Conservation (phyloP, 2,113 vertebrate species). For the Cyanistes caeruleus region DNA sequence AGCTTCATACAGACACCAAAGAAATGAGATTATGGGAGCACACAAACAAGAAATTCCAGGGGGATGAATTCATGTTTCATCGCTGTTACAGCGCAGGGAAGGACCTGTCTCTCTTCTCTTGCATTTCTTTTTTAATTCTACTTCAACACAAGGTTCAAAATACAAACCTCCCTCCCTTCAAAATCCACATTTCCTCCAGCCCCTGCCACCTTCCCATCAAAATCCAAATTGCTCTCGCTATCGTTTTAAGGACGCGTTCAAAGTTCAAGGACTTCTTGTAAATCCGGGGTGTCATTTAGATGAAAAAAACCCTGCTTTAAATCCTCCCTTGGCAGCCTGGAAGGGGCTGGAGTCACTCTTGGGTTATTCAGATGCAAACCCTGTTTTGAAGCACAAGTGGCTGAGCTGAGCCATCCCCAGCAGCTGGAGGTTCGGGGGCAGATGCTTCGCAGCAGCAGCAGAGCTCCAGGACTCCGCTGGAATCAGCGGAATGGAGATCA, state of each 20-base stretch:
- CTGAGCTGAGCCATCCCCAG: constrained; percentile 41
- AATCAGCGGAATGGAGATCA: constrained; percentile 37
- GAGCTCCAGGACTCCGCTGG: neutral
- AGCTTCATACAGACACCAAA: constrained; percentile 58
- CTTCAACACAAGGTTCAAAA: neutral
- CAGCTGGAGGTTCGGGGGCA: constrained; percentile 52
- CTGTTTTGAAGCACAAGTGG: neutral
- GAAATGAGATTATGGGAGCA: constrained; percentile 55
- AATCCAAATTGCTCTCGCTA: neutral
- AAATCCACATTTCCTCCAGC: neutral
- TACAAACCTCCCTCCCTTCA: neutral
- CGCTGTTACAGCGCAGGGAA: neutral
- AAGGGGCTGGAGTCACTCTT: neutral
- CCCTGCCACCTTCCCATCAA: neutral
- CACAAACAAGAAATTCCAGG: constrained; percentile 62
- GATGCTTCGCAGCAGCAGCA: neutral
- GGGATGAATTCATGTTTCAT: constrained; percentile 50
- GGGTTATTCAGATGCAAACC: constrained; percentile 44
- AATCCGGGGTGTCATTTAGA: neutral
- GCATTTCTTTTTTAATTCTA: neutral
- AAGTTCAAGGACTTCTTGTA: constrained; percentile 1
- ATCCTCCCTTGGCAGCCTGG: neutral
- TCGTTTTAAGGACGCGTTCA: neutral
- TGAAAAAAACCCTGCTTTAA: neutral
- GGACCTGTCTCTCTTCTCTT: neutral